A percentile compares a stretch with the other conserved stretches of the same genome.
phyloP scores from a whole-genome alignment of 92 coral and sea anemone species.

The Porites rus region DNA sequence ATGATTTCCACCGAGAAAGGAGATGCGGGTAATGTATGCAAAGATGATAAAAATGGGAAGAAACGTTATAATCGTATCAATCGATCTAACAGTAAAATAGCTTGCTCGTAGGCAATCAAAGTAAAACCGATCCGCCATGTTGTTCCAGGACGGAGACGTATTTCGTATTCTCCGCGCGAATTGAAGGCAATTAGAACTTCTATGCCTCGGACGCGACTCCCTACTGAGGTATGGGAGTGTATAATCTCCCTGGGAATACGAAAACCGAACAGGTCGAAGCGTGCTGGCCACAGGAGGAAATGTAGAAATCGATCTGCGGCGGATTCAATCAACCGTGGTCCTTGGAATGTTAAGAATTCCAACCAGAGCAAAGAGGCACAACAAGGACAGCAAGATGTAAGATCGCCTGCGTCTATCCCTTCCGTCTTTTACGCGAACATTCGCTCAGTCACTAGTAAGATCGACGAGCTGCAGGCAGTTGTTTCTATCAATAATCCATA shows the following conservation, averaged over 20 bases:
- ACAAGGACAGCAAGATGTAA: constrained; percentile 12
- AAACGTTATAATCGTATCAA: too few species aligned
- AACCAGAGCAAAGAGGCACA: background rate
- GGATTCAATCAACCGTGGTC: constrained; percentile 21
- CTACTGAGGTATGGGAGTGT: background rate
- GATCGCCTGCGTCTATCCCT: constrained; percentile 23
- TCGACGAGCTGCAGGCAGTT: constrained; percentile 13
- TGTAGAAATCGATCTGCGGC: background rate
- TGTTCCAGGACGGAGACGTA: too few species aligned
- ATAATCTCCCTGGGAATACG: background rate
- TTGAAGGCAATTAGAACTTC: background rate
- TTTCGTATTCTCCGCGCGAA: too few species aligned
- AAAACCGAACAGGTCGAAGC: background rate
- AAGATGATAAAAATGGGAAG: too few species aligned
- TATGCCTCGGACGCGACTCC: background rate
- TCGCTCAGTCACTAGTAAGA: constrained; percentile 10
- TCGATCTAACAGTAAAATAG: too few species aligned
- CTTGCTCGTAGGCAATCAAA: too few species aligned
- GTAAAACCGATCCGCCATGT: too few species aligned
- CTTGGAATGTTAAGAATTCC: constrained; percentile 9
- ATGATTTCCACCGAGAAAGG: too few species aligned
- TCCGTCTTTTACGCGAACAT: constrained; percentile 23
- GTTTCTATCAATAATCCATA: constrained; percentile 6
- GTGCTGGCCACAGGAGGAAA: background rate
- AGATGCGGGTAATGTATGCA: too few species aligned